Base-by-base conservation (phyloP, 2,113 vertebrate species). In the Benitochromis conjunctus region DNA sequence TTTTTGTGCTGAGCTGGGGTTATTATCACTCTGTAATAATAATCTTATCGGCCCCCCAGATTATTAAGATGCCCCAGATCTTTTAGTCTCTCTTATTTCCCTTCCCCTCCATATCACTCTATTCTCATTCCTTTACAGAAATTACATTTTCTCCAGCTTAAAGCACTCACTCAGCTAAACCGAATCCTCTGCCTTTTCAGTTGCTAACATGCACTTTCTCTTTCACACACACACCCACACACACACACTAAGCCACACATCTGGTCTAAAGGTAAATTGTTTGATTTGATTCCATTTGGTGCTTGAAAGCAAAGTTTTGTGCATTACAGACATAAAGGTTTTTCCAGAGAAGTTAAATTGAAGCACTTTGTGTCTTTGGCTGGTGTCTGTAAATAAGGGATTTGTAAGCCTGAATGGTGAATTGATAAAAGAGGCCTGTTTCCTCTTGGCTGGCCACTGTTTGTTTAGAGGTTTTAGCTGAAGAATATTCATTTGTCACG, bases 401-500 rank as follows among this genome's bases (percentile, higher is more conserved):
- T 90, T 88, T 74, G 10, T 77, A 38, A 60, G 82, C 81, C 53
- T 78, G 60, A 93, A 56, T 56, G 64, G 84, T 43, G 71, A 78
- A 51, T 36, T 82, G 31, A 88, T 90, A 79, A 91, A 88, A 71
- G 71, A 56, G 12, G 53, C 48, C 66, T 13, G 26, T 88, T 89
- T 89, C 77, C 82, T 91, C 84, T 69, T 21, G 51, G 81, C 80
- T 92, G 48, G 82, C 86, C 92, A 66, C 56, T 85, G 91, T 95
- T 94, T 94, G 86, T 92, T 87, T 81, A 86, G 86, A 79, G 58
- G 83, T 60, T 78, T 90, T 84, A 86, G 64, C 92, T 74, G 80
- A 92, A 82, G 89, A 92, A 93, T 92, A 91, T 94, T 92, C 88
- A 95, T 95, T 94, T 81, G 88, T 93, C 89, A 91, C 85, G 56